Percentiles rank a stretch among this genome's conserved stretches.
Conservation (phyloP, 2,113 vertebrate genomes). For the Antechinus flavipes region DNA sequence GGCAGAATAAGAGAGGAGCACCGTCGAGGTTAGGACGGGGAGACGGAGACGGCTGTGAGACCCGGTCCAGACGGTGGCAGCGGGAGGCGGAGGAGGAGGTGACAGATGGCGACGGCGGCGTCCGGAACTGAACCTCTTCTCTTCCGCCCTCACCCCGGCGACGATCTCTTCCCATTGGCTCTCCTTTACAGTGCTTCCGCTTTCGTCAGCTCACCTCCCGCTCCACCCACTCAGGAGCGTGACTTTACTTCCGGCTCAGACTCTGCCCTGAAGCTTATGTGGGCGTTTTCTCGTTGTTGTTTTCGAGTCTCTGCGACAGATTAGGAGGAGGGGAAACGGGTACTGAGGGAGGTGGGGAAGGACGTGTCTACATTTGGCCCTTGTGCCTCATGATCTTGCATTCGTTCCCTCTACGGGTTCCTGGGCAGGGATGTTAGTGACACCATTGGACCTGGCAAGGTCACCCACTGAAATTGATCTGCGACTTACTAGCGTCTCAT, state of each 20-base stretch:
- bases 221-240: not conserved
- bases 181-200: not conserved
- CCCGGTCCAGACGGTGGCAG: not conserved
- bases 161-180: slow-evolving; percentile 60
- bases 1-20: slow-evolving; percentile 10
- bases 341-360: not conserved
- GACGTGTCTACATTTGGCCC: not conserved
- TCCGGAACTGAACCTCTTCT: slow-evolving; percentile 51
- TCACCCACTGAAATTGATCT: not conserved
- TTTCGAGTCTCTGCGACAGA: not conserved
- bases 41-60: not conserved
- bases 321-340: not conserved
- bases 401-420: not conserved
- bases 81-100: slow-evolving; percentile 9
- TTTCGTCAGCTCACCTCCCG: not conserved
- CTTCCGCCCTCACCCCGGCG: slow-evolving; percentile 54
- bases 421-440: not conserved
- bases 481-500: no score
- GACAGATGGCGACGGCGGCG: slow-evolving; percentile 65
- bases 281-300: not conserved
- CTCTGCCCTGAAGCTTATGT: no score
- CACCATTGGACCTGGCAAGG: not conserved
- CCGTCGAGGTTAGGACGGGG: not conserved
- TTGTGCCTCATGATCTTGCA: not conserved
- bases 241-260: slow-evolving; percentile 41